Evolutionary conservation across 2,113 vertebrate species (phyloP).

Genomic region (Lasiurus borealis): DNA sequence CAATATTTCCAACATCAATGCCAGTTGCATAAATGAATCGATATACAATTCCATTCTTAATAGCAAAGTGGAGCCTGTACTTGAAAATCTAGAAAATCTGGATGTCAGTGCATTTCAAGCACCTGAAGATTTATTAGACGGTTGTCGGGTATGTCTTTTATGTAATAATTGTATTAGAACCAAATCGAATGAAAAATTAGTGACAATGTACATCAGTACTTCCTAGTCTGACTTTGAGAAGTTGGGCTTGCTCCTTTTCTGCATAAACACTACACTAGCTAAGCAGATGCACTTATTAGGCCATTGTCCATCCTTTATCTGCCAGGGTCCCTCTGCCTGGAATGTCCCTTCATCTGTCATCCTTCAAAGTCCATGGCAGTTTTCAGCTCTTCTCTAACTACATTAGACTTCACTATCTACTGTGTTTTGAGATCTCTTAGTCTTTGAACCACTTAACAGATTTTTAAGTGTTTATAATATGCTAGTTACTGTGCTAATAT

Average conservation of each 20-base stretch:
- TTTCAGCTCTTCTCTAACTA: neutral
- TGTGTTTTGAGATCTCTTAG: neutral
- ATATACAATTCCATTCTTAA: slow-evolving; percentile 86
- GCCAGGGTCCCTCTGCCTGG: neutral
- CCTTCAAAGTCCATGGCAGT: neutral
- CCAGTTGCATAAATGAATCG: slow-evolving; percentile 92
- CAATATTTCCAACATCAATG: slow-evolving; percentile 93
- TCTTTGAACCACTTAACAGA: slow-evolving; percentile 32
- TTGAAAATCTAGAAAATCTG: slow-evolving; percentile 91
- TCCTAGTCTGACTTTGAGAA: neutral
- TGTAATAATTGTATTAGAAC: neutral
- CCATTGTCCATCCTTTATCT: neutral
- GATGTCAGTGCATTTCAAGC: slow-evolving; percentile 91
- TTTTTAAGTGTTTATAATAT: slow-evolving; percentile 37
- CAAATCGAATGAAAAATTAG: no score
- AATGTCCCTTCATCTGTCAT: neutral
- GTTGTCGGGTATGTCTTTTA: slow-evolving; percentile 92
- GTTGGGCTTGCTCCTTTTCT: neutral
- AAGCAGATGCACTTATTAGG: neutral
- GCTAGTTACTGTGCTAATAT: slow-evolving; percentile 1
- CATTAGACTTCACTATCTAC: neutral
- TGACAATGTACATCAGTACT: neutral
- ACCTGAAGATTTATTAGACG: slow-evolving; percentile 95
- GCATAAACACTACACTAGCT: neutral
- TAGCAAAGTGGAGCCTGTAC: slow-evolving; percentile 88